A percentile compares a stretch with the other conserved stretches of the same genome.
These are phyloP conservation scores for Pteria penguin DNA, from an alignment of 2,888 invertebrate species.

Conservation along the genomic window DNA sequence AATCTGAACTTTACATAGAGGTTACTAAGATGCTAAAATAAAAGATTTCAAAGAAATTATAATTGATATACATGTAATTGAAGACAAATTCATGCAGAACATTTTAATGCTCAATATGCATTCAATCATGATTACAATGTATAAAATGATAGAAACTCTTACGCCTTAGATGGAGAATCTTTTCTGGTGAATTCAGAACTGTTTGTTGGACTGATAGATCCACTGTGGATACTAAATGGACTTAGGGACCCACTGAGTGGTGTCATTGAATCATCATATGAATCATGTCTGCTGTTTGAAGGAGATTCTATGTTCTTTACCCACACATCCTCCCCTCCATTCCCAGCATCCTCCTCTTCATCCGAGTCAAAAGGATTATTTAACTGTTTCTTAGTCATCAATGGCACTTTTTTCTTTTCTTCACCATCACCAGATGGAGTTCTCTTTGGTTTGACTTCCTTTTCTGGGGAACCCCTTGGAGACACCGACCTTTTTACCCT, in stretches of 20 bases:
- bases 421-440: not conserved
- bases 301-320: conserved; percentile 33
- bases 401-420: conserved; percentile 49
- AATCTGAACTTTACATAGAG: no score
- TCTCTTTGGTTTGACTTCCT: not conserved
- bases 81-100: no score
- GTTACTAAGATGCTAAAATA: no score
- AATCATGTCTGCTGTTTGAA: not conserved
- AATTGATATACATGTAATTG: no score
- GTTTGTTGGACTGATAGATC: conserved; percentile 8
- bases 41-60: no score
- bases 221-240: conserved; percentile 1
- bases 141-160: not conserved
- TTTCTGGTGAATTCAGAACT: conserved; percentile 11
- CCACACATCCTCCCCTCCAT: conserved; percentile 1
- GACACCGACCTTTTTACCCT: not conserved
- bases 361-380: conserved; percentile 95
- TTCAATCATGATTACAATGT: no score
- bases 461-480: not conserved
- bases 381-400: conserved; percentile 92
- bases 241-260: conserved; percentile 8
- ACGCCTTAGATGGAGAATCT: conserved; percentile 28
- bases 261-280: conserved; percentile 7
- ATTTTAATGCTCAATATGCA: no score
- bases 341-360: conserved; percentile 83